phyloP scores from a whole-genome alignment of 2,888 invertebrate species.

The Brachylomia viminalis region DNA sequence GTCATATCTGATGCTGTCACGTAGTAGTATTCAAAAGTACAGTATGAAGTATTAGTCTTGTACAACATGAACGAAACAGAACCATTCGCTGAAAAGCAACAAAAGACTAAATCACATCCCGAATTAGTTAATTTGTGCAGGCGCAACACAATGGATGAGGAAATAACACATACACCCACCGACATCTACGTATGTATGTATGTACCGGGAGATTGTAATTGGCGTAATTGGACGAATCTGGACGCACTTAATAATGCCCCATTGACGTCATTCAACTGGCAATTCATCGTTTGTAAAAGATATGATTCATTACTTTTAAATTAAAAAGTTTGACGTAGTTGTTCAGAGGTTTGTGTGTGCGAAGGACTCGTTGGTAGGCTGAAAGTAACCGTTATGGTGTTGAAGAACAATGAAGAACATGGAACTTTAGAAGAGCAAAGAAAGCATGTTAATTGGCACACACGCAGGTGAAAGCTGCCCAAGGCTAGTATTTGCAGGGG shows the following conservation, averaged over 20 bases:
- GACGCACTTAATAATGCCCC: slow-evolving; percentile 88
- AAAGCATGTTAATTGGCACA: not conserved
- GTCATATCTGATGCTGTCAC: not conserved
- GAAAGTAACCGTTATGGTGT: not conserved
- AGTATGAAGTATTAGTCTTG: too few relatives aligned
- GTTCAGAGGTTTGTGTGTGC: slow-evolving; percentile 18
- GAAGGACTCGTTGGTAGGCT: slow-evolving; percentile 28
- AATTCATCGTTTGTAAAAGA: slow-evolving; percentile 88
- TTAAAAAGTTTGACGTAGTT: slow-evolving; percentile 78
- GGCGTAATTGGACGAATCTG: slow-evolving; percentile 90
- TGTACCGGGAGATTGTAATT: slow-evolving; percentile 89
- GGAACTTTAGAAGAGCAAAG: too few relatives aligned
- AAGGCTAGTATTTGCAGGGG: not conserved
- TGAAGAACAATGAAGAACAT: not conserved
- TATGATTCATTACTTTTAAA: slow-evolving; percentile 87
- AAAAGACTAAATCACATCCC: slow-evolving; percentile 72
- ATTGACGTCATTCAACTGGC: slow-evolving; percentile 89
- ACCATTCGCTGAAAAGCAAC: slow-evolving; percentile 65
- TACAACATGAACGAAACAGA: slow-evolving; percentile 68
- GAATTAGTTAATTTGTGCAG: slow-evolving; percentile 90
- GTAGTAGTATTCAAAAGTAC: too few relatives aligned
- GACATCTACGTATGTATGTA: slow-evolving; percentile 78
- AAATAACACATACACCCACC: slow-evolving; percentile 84
- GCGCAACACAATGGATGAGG: slow-evolving; percentile 89
- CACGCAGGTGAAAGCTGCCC: not conserved